Percentiles rank a stretch among this genome's conserved stretches.
Evolutionary conservation across 1,140 invertebrate species (phyloP).

Genomic region (Saccostrea echinata): DNA sequence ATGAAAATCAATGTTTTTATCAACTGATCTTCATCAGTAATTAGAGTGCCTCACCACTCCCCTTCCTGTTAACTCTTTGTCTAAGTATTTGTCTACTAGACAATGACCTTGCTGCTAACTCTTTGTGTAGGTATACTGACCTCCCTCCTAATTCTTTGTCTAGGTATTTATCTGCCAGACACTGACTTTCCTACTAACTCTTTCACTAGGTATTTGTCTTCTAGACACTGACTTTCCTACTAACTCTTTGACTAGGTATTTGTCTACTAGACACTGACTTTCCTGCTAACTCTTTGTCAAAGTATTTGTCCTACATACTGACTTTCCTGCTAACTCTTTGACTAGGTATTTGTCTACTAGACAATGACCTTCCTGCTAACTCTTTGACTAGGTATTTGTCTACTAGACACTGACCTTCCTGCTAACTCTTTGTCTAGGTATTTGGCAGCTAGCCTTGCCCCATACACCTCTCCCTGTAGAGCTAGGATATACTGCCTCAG

Average conservation of each 20-base stretch:
- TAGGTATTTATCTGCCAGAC: not conserved
- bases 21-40: too few relatives aligned
- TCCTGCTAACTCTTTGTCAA: not conserved
- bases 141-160: not conserved
- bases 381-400: too few relatives aligned
- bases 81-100: too few relatives aligned
- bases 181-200: not conserved
- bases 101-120: not conserved
- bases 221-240: not conserved
- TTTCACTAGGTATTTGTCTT: not conserved
- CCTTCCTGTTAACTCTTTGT: too few relatives aligned
- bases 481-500: slow-evolving; percentile 86
- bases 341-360: too few relatives aligned
- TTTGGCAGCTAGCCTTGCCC: slow-evolving; percentile 90
- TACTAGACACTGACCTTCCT: slow-evolving; percentile 82
- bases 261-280: not conserved
- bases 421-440: slow-evolving; percentile 93
- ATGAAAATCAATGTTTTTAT: too few relatives aligned
- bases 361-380: too few relatives aligned
- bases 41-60: too few relatives aligned
- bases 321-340: not conserved
- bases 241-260: not conserved
- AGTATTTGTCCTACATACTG: not conserved
- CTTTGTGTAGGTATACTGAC: too few relatives aligned
- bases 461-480: slow-evolving; percentile 90